phyloP scores from a whole-genome alignment of 2,888 invertebrate species.

The Epistrophe grossulariae region DNA sequence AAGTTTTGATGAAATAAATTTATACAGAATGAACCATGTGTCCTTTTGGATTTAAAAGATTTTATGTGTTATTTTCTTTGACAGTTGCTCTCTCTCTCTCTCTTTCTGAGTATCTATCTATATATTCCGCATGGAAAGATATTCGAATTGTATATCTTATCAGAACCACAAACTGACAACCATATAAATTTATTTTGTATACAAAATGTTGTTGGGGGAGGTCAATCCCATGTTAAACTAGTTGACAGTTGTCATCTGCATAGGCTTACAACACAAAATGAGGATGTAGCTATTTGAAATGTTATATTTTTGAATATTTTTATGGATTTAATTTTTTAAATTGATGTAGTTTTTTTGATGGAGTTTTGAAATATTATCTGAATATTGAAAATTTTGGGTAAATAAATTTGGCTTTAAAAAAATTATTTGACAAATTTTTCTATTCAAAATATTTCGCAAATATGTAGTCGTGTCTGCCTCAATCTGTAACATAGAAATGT shows the following conservation, averaged over 20 bases:
- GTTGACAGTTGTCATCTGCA: constrained; percentile 35
- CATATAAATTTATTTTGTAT: neutral
- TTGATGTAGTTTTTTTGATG: neutral
- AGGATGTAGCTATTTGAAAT: neutral
- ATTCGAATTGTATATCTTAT: constrained; percentile 5
- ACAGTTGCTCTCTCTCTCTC: neutral
- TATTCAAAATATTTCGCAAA: no score
- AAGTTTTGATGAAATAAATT: neutral
- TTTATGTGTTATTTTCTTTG: constrained; percentile 3
- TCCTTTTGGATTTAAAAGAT: neutral
- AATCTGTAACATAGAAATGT: no score
- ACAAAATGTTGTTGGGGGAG: neutral
- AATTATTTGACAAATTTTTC: no score
- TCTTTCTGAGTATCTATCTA: no score
- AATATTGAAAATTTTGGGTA: no score
- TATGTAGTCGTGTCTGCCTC: no score
- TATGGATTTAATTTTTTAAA: neutral
- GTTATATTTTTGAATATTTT: neutral
- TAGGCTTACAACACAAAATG: neutral
- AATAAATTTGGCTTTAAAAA: no score
- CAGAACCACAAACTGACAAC: constrained; percentile 5
- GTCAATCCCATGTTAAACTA: constrained; percentile 28
- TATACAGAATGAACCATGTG: neutral
- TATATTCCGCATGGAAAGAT: neutral
- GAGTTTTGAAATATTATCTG: neutral